Conservation (phyloP, 2,797 vertebrate species). For the Etheostoma nigrum region DNA sequence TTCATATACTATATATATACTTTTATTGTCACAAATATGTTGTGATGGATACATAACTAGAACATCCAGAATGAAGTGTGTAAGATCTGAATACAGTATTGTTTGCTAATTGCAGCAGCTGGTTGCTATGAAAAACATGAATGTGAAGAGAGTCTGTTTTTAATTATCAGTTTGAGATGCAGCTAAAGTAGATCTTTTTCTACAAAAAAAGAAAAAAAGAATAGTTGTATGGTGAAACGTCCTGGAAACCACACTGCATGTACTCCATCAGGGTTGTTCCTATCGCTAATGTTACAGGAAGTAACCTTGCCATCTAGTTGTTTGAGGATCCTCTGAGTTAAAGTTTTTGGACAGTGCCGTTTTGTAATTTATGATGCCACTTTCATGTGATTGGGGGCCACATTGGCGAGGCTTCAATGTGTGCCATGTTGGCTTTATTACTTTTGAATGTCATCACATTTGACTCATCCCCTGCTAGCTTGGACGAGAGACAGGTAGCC, state of each 20-base stretch:
- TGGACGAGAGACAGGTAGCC: slow-evolving; percentile 29
- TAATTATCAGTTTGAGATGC: neutral
- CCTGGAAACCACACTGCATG: neutral
- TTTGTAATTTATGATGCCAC: slow-evolving; percentile 31
- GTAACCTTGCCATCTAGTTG: slow-evolving; percentile 9
- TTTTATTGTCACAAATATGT: neutral
- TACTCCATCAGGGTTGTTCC: neutral
- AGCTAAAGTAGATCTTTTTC: no score
- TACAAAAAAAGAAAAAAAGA: no score
- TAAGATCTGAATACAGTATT: neutral
- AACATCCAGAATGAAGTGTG: neutral
- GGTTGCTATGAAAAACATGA: slow-evolving; percentile 11
- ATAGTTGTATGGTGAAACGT: neutral
- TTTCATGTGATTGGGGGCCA: slow-evolving; percentile 19
- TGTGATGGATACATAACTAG: neutral
- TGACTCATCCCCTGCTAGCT: slow-evolving; percentile 39
- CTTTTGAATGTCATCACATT: slow-evolving; percentile 34
- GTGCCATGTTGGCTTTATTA: slow-evolving; percentile 40
- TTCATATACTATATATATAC: neutral
- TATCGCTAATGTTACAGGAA: slow-evolving; percentile 7
- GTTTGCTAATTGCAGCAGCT: slow-evolving; percentile 16
- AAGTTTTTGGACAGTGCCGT: slow-evolving; percentile 6
- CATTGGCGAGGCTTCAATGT: slow-evolving; percentile 14
- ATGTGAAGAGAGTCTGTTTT: neutral
- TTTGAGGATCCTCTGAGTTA: neutral